Percentiles rank a stretch among this genome's conserved stretches.
phyloP scores from a whole-genome alignment of 2,888 invertebrate species.

The Bruchidius siliquastri region DNA sequence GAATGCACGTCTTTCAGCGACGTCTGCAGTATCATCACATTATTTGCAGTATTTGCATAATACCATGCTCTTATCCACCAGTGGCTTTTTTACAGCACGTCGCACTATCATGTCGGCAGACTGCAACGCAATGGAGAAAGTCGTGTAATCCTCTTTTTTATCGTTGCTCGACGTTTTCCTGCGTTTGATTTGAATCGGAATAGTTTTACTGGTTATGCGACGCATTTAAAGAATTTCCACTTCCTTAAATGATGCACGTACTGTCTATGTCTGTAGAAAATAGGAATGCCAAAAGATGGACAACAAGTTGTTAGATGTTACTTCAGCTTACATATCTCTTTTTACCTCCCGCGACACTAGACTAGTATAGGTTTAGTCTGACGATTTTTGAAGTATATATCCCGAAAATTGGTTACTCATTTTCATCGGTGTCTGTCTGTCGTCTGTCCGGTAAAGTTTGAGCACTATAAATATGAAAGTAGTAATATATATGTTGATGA shows the following conservation, averaged over 20 bases:
- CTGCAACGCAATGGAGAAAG: background rate
- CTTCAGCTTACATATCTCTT: too few species aligned
- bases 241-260: background rate
- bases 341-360: too few species aligned
- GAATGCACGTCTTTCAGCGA: constrained; percentile 18
- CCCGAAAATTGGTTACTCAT: too few species aligned
- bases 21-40: background rate
- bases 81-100: background rate
- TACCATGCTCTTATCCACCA: background rate
- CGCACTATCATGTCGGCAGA: background rate
- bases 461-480: too few species aligned
- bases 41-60: constrained; percentile 9
- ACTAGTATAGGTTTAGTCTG: too few species aligned
- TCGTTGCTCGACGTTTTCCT: background rate
- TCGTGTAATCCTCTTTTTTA: background rate
- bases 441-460: too few species aligned
- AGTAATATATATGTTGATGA: too few species aligned
- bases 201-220: background rate
- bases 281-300: background rate
- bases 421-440: too few species aligned
- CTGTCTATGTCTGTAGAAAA: background rate
- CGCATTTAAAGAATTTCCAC: background rate
- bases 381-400: too few species aligned
- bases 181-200: background rate
- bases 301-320: background rate